Conservation (phyloP, 2,888 invertebrate species). For the Epinotia brunnichana region DNA sequence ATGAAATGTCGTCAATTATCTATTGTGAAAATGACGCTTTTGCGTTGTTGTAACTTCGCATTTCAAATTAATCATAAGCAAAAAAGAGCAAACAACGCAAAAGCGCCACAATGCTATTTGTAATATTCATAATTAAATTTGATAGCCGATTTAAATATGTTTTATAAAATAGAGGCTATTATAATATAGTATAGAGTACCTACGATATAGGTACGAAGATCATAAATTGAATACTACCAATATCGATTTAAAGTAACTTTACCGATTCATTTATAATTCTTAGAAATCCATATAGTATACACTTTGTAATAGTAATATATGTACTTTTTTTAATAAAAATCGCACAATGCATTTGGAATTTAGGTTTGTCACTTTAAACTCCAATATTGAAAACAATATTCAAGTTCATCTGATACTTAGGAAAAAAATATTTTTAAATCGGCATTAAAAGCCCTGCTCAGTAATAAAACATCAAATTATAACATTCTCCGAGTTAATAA, state of each 20-base stretch:
- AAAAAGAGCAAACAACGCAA: neutral
- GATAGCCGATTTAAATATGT: slow-evolving; percentile 19
- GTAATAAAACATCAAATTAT: neutral
- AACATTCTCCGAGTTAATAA: neutral
- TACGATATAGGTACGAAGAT: too few relatives aligned
- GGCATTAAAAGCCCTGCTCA: slow-evolving; percentile 4
- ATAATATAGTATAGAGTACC: too few relatives aligned
- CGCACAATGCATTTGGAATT: too few relatives aligned
- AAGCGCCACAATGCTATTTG: neutral
- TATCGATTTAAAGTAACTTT: neutral
- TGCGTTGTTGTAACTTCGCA: neutral
- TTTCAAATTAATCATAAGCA: neutral
- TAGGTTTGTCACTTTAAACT: too few relatives aligned
- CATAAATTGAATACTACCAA: neutral
- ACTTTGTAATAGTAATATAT: too few relatives aligned
- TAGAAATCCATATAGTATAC: too few relatives aligned
- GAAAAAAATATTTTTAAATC: slow-evolving; percentile 16
- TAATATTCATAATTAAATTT: neutral
- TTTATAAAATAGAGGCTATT: neutral
- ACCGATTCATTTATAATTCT: neutral
- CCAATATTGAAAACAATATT: too few relatives aligned
- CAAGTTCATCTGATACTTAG: neutral
- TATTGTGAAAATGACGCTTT: neutral
- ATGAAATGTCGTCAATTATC: neutral
- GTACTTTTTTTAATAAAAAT: too few relatives aligned